These are phyloP conservation scores for Virgularia gustaviana DNA, from an alignment of 92 coral and sea anemone species.

Conservation along the genomic window DNA sequence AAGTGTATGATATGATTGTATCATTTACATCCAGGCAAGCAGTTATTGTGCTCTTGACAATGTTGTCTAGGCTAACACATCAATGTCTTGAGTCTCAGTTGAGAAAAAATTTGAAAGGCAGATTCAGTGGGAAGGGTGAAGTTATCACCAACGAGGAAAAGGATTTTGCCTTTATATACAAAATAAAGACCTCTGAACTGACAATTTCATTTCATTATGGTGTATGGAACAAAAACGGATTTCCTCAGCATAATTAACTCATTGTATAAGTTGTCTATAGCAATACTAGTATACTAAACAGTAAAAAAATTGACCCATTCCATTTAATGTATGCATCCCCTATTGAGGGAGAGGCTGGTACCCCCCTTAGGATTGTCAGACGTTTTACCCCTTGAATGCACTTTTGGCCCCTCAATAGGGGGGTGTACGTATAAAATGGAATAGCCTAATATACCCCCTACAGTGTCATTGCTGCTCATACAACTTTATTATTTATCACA, in stretches of 20 bases:
- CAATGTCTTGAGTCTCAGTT: conserved; percentile 39
- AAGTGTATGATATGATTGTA: not conserved
- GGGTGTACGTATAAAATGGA: no score
- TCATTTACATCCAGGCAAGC: conserved; percentile 6
- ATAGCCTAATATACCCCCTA: no score
- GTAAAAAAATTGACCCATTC: not conserved
- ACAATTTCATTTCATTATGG: conserved; percentile 44
- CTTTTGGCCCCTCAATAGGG: no score
- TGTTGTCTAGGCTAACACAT: conserved; percentile 43
- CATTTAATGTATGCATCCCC: not conserved
- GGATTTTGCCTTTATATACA: conserved; percentile 53
- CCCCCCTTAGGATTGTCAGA: no score
- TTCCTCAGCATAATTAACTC: conserved; percentile 30
- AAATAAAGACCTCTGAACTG: conserved; percentile 47
- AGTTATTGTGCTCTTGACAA: conserved; percentile 45
- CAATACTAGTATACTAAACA: not conserved
- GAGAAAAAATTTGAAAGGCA: conserved; percentile 45
- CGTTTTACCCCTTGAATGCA: no score
- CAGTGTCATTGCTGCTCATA: no score
- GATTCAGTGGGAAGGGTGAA: conserved; percentile 55
- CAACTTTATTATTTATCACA: no score
- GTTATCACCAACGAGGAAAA: conserved; percentile 52
- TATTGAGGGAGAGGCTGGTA: no score
- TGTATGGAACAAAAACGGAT: conserved; percentile 52
- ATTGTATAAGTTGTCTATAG: not conserved